phyloP scores from a whole-genome alignment of 2,888 invertebrate genomes.

The Amblyjoppa proteus region DNA sequence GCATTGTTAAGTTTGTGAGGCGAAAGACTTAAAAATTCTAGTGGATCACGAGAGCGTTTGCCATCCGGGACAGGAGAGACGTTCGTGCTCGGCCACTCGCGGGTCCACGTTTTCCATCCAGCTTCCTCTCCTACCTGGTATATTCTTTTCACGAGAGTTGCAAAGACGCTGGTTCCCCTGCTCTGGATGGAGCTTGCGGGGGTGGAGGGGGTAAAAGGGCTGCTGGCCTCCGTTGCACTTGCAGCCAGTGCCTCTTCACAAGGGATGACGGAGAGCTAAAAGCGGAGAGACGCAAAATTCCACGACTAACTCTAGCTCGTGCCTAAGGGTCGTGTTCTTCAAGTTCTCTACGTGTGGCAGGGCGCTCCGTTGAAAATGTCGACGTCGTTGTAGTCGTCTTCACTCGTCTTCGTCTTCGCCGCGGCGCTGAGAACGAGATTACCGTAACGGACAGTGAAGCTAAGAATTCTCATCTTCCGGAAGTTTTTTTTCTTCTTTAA shows the following conservation, averaged over 20 bases:
- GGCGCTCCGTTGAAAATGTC: constrained; percentile 63
- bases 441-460: background rate
- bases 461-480: background rate
- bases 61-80: constrained; percentile 46
- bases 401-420: constrained; percentile 1
- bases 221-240: constrained; percentile 9
- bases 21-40: constrained; percentile 79
- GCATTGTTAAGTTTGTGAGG: constrained; percentile 77
- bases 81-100: constrained; percentile 41
- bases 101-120: constrained; percentile 38
- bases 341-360: constrained; percentile 59
- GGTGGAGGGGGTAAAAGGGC: constrained; percentile 46
- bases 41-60: constrained; percentile 63
- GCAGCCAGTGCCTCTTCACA: constrained; percentile 41
- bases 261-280: constrained; percentile 45
- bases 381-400: background rate
- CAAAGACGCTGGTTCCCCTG: constrained; percentile 39
- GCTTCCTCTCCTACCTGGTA: constrained; percentile 48
- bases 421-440: constrained; percentile 8
- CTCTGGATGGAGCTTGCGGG: constrained; percentile 18
- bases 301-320: constrained; percentile 46
- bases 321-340: constrained; percentile 43
- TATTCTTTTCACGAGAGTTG: constrained; percentile 61
- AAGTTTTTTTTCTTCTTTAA: background rate
- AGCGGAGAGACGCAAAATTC: constrained; percentile 46